Evolutionary conservation across 2,888 invertebrate genomes (phyloP), one percentile per base, ranked within the genome.

Genomic region (Chelonus formosanus): DNA sequence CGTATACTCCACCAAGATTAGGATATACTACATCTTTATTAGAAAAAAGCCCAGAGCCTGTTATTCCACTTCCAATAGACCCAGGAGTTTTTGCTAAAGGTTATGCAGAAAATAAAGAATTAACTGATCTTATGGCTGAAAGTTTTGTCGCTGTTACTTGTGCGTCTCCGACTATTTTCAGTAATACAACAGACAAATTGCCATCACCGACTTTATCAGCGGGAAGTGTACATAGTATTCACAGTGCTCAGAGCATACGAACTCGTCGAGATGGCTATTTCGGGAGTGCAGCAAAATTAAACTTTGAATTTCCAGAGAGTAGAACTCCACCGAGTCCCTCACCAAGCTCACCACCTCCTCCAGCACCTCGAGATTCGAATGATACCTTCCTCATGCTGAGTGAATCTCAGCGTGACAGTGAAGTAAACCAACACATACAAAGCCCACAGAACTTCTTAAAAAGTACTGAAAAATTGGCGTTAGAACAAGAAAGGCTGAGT

Each of bases 271-370:
- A 90, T 75, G 89, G 88, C 7, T 89, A 89, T 73, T 84, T 89
- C 44, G 86, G 85, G 10, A 83, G 87, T 72, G 84, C 86, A 64
- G 85, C 84, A 32, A 84, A 85, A 72, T 73, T 86, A 34, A 87
- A 87, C 70, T 80, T 88, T 58, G 85, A 82, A 71, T 88, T 86
- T 73, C 85, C 86, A 35, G 87, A 88, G 73, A 85, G 82, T 71
- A 85, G 87, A 72, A 80, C 81, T 7, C 79, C 83, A 0, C 81
- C 80, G 3, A 83, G 82, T 69, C 81, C 85, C 66, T 89, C 90
- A 35, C 90, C 91, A 0, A 92, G 92, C 80, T 86, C 85, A 45
- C 93, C 93, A 3, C 93, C 93, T 3, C 94, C 94, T 3, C 94
- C 94, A 35, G 93, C 94, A 0, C 93, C 94, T 0, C 89, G 89